Base-by-base conservation (phyloP, 2,888 invertebrate species). In the Shargacucullia verbasci region DNA sequence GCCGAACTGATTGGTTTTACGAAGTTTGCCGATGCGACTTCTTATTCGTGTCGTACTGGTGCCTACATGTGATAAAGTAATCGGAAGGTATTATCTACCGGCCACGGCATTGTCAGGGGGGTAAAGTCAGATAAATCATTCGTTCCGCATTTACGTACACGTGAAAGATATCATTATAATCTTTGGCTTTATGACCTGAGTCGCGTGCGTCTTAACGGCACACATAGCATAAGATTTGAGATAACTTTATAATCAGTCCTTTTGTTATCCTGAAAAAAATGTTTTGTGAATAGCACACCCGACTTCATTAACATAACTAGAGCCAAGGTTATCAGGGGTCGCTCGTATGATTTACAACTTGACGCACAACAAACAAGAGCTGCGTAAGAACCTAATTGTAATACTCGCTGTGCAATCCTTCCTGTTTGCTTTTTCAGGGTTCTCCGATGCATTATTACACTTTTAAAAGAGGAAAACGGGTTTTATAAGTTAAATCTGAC, bases 251-350 rank as follows among this genome's bases (percentile, higher is more conserved):
- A 37, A 59, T 50, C 50, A 34, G 39, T 39, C 35, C 38, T 27
- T 53, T 70, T 70, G 59, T 70, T 29, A 67, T 41, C 13, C 40
- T 63, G 54, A 40, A 62, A n/a, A 58, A 66, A 55, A 49, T 48
- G 54, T 55, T 44, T 59, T 59, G 43, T 56, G 56, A 50, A 72
- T 52, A 9, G 59, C 57, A 61, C 63, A 54, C 52, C 29, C 37
- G 35, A 35, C 55, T 65, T 66, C 74, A 80, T 84, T 85, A 78
- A 68, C 83, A 83, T 81, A 70, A 73, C 71, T 73, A 77, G 68
- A 72, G 66, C 46, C 62, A 73, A 77, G 86, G 86, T 85, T 86
- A 86, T 86, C 86, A 60, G 54, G 66, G 84, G 80, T 84, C 80
- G 62, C 45, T 38, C 20, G 56, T 60, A 73, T 48, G 69, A 72